These are phyloP conservation scores for Lamellibrachia luymesi DNA, from an alignment of 1,140 invertebrate species.

Conservation along the genomic window DNA sequence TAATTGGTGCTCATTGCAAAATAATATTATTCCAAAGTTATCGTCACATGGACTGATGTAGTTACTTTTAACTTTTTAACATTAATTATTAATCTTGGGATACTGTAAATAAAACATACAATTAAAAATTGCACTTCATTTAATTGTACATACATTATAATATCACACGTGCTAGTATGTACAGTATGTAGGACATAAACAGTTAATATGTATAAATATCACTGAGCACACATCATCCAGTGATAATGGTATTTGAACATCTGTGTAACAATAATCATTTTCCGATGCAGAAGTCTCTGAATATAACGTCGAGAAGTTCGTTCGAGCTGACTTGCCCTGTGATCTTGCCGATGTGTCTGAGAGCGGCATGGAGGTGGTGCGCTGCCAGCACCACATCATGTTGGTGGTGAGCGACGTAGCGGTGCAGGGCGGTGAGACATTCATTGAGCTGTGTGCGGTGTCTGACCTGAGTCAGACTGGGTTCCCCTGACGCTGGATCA, in stretches of 20 bases:
- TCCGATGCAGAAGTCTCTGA: conserved; percentile 66
- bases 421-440: not conserved
- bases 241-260: not conserved
- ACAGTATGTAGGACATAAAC: no score
- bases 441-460: not conserved
- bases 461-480: conserved; percentile 5
- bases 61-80: not conserved
- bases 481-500: conserved; percentile 13
- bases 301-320: conserved; percentile 80
- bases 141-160: no score
- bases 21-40: not conserved
- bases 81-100: not conserved
- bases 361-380: conserved; percentile 67
- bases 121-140: not conserved
- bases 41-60: not conserved
- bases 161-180: no score
- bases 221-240: not conserved
- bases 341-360: conserved; percentile 71
- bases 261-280: not conserved
- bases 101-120: not conserved
- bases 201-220: not conserved
- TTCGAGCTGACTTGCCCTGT: conserved; percentile 75
- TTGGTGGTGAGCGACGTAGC: not conserved
- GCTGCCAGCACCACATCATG: conserved; percentile 60
- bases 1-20: not conserved